Evolutionary conservation across 2,113 vertebrate species (phyloP).

Genomic region (Carlito syrichta): DNA sequence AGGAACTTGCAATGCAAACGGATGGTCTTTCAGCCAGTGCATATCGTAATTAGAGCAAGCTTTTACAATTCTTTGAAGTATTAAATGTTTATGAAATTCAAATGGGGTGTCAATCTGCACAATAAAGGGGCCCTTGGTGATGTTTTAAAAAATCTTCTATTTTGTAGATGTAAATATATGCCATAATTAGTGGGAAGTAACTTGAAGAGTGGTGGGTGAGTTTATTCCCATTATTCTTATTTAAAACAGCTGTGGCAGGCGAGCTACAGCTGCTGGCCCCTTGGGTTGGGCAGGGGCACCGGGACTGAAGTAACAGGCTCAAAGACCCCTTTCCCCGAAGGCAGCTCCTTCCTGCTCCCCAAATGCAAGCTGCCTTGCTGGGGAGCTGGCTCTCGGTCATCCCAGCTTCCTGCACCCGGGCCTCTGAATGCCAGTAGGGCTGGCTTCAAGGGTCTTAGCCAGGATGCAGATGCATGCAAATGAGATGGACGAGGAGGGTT

Average conservation of each 20-base stretch:
- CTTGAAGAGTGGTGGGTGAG: conserved; percentile 78
- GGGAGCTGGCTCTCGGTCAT: background rate
- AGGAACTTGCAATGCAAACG: conserved; percentile 95
- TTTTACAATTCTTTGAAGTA: conserved; percentile 96
- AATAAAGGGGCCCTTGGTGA: conserved; percentile 88
- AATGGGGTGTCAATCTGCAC: conserved; percentile 93
- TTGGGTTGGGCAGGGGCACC: conserved; percentile 72
- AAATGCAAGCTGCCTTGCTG: background rate
- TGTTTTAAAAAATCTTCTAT: conserved; percentile 81
- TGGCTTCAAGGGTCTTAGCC: background rate
- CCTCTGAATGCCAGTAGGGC: background rate
- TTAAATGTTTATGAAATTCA: conserved; percentile 96
- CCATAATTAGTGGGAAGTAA: conserved; percentile 86
- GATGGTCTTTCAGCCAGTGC: conserved; percentile 88
- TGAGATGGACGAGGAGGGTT: conserved; percentile 17
- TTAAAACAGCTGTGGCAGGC: conserved; percentile 84
- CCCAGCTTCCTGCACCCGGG: background rate
- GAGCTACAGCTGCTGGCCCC: conserved; percentile 77
- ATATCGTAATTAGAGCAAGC: conserved; percentile 88
- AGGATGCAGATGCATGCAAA: conserved; percentile 75
- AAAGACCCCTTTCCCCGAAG: background rate
- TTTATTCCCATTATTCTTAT: conserved; percentile 85
- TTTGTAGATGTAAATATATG: conserved; percentile 89
- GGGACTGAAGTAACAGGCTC: conserved; percentile 70
- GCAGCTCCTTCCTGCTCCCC: background rate